Evolutionary conservation across 2,888 invertebrate genomes (phyloP).

Genomic region (Polydrusus tereticollis): DNA sequence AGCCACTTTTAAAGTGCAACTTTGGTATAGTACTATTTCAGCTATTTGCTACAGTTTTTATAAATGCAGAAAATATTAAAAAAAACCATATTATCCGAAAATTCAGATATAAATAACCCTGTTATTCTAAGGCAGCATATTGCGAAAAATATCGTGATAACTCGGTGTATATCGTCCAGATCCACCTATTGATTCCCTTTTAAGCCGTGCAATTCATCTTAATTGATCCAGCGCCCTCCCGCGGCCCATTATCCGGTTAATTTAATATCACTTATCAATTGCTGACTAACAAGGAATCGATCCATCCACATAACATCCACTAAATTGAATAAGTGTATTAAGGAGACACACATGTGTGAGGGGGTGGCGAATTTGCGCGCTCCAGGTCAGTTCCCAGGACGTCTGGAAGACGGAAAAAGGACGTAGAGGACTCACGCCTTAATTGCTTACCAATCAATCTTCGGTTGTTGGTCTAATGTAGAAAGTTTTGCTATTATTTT

Average conservation of each 20-base stretch:
- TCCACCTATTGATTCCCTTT: slow-evolving; percentile 1
- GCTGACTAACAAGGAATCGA: slow-evolving; percentile 23
- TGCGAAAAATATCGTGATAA: no score
- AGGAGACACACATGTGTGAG: background rate
- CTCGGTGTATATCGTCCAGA: no score
- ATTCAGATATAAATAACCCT: no score
- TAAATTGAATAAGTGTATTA: slow-evolving; percentile 36
- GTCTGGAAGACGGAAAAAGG: background rate
- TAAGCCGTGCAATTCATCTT: background rate
- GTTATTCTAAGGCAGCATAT: no score
- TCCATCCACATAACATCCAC: slow-evolving; percentile 23
- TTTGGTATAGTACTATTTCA: no score
- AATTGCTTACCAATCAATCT: slow-evolving; percentile 14
- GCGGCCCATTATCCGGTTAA: slow-evolving; percentile 23
- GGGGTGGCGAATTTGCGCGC: background rate
- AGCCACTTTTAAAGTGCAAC: no score
- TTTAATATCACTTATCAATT: slow-evolving; percentile 29
- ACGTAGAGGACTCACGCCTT: background rate
- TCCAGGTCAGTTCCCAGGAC: background rate
- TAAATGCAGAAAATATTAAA: no score
- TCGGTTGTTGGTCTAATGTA: background rate
- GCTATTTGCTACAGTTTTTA: no score
- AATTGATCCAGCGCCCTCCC: background rate
- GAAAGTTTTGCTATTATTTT: background rate
- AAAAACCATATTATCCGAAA: no score